Evolutionary conservation across 2,888 invertebrate species (phyloP), one percentile per base, ranked within the genome.

Genomic region (Ophioninae sp.): DNA sequence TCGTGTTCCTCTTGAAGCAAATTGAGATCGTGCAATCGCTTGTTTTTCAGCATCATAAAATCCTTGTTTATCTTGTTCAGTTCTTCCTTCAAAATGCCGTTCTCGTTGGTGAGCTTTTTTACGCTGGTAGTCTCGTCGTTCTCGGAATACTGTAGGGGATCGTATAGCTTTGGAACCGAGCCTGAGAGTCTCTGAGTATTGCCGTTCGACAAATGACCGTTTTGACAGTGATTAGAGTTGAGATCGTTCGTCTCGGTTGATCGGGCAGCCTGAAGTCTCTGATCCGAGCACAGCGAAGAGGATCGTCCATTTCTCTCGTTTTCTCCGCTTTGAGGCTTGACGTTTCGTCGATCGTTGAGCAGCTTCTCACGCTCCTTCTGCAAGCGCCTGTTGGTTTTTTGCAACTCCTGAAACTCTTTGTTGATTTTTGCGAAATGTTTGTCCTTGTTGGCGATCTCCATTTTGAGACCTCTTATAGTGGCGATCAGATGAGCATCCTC

Each of bases 11-110:
- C 92, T 79, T 93, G 93, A 37, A 93, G 88, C n/a, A 93, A 86
- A 94, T 96, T 96, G 92, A 97, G 96, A 93, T 97, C 97, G 91
- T 96, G 96, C 88, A 97, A 94, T 76, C 97, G 94, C 91, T 97
- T 97, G 87, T 95, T 96, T 91, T 97, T 96, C 87, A 97, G 92
- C 83, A 95, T 93, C 91, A 96, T 96, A 88, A 96, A 96, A 89
- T 97, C 97, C 84, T 95, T 95, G 89, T 97, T 96, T 39, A 97
- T 95, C 78, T 95, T 94, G 89, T 95, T 95, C 67, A 96, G 93
- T 87, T 96, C 96, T 86, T 96, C 95, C 23, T 95, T 93, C 67
- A 95, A 89, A 63, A 94, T 94, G 87, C 93, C 94, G 85, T 94
- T 95, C 93, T 94, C 95, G 82, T 93, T 94, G 88, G 91, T 93